Base-by-base conservation (phyloP, 2,113 vertebrate genomes). In the Pterocles gutturalis region DNA sequence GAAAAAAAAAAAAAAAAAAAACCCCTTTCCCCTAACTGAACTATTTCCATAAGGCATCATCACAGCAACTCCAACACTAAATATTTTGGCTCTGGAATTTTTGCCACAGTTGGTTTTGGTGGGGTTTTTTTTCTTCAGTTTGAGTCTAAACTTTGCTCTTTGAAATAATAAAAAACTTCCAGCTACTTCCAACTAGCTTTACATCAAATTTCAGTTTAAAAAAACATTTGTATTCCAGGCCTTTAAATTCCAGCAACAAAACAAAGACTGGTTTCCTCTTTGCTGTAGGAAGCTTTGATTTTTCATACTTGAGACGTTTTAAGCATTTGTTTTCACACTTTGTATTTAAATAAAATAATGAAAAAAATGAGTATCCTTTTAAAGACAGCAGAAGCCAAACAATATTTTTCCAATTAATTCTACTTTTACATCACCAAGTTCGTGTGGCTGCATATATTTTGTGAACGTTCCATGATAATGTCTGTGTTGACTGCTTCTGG, bases 391-490 rank as follows among this genome's bases (percentile, higher is more conserved):
- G 58, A 92, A 92, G 71, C 85, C 93, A 96, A 97, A 34, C 45
- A 62, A 65, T 85, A 88, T 88, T 95, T 87, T 95, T 93, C 54
- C 54, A 90, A 96, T 97, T 95, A 96, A 81, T 89, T 94, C 67
- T 86, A 62, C 65, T 95, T 94, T 92, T 94, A 81, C 81, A 87
- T 96, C 90, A 93, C 48, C 46, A 25, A 80, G 72, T 86, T 94
- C 62, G 58, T 78, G 89, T 34, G 43, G n/a, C 45, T 90, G 72
- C 73, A 89, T 86, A 83, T 87, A 93, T 82, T 94, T 96, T 86
- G 51, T 82, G 82, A 93, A 82, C 18, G 18, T 57, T 87, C 83
- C 85, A 21, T 60, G 76, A 91, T 91, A 88, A 93, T 66, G 82
- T 93, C 93, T 76, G 69, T 95, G 94, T 88, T 96, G 83, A 95